These are phyloP conservation scores for Coendou prehensilis DNA, from an alignment of 2,797 vertebrate species.

Conservation along the genomic window DNA sequence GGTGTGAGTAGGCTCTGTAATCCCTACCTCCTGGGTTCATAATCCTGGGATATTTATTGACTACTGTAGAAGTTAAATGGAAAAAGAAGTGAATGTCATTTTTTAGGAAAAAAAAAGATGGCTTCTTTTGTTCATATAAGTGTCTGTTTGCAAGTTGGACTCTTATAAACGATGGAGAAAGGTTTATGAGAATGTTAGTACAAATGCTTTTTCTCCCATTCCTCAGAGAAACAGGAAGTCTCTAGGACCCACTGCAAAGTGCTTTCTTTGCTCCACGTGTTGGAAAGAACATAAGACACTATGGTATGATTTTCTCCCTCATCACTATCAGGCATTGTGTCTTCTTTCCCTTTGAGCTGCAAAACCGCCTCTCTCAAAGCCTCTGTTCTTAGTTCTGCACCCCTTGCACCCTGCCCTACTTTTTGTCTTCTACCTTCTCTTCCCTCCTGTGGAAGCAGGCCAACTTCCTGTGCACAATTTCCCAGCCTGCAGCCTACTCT, in stretches of 20 bases:
- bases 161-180: not conserved
- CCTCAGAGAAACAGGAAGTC: not conserved
- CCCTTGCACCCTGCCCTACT: too few species aligned
- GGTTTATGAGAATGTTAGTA: not conserved
- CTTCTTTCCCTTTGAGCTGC: not conserved
- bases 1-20: not conserved
- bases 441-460: not conserved
- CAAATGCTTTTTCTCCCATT: not conserved
- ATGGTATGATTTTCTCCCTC: not conserved
- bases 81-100: not conserved
- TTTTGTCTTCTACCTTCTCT: not conserved
- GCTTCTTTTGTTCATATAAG: not conserved
- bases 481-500: not conserved
- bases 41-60: not conserved
- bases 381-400: not conserved
- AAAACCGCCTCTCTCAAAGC: not conserved
- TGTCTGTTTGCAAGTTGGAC: not conserved
- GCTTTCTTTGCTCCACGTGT: not conserved
- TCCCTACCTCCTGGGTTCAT: not conserved
- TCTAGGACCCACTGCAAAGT: not conserved
- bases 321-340: not conserved
- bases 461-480: not conserved
- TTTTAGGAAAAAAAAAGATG: not conserved
- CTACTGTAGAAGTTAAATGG: not conserved
- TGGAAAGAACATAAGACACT: not conserved